A percentile compares a stretch with the other conserved stretches of the same genome.
Evolutionary conservation across 2,113 vertebrate genomes (phyloP).

Genomic region (Anhinga anhinga): DNA sequence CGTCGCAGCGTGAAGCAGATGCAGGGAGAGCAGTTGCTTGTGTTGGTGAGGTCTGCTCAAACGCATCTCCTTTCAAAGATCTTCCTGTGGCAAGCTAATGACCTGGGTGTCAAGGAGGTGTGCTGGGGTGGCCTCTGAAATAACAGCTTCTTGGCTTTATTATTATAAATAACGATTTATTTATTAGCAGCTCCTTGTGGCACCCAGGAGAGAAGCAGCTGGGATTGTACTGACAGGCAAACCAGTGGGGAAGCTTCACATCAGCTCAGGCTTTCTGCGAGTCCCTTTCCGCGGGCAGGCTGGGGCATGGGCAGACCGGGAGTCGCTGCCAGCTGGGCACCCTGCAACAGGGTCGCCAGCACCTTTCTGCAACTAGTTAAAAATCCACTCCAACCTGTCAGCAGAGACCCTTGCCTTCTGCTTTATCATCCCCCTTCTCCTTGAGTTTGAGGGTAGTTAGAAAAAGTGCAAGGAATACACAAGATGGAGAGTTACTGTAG

Average conservation of each 20-base stretch:
- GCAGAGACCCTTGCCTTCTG: not conserved
- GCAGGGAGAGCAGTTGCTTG: not conserved
- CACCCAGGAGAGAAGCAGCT: not conserved
- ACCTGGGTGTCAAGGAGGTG: not conserved
- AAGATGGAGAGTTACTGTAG: not conserved
- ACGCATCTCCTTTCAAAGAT: not conserved
- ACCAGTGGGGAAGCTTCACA: not conserved
- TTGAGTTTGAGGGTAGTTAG: not conserved
- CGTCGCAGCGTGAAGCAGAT: accelerated
- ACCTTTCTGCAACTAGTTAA: not conserved
- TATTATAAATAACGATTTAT: not conserved
- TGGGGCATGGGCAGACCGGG: not conserved
- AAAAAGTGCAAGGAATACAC: accelerated
- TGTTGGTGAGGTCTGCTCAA: not conserved
- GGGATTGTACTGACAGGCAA: not conserved
- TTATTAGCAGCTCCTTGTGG: not conserved
- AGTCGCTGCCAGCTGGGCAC: not conserved
- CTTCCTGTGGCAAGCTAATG: not conserved
- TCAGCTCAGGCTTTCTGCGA: accelerated
- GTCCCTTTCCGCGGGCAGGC: not conserved
- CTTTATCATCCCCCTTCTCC: not conserved
- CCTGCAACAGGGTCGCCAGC: not conserved
- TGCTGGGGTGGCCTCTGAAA: not conserved
- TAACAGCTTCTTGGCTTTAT: not conserved
- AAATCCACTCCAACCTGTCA: not conserved